These are phyloP conservation scores for Drosophila leontia DNA, from an alignment of 1,140 invertebrate species.

Conservation along the genomic window DNA sequence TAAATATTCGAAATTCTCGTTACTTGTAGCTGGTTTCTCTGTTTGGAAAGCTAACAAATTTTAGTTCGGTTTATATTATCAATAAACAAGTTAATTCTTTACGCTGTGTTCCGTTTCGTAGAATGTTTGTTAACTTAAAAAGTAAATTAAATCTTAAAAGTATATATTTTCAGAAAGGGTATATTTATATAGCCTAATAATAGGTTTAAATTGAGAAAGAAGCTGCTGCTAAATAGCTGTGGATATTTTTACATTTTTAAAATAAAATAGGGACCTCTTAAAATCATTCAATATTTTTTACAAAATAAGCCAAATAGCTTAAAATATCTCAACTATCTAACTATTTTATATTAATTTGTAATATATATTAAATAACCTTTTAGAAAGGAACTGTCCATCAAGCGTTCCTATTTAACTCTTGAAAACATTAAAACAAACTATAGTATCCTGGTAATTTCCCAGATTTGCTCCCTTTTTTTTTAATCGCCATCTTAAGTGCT, in stretches of 20 bases:
- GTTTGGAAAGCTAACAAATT: neutral
- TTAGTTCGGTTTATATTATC: neutral
- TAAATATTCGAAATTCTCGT: neutral
- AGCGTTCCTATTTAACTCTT: neutral
- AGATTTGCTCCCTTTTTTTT: neutral
- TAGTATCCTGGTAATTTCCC: neutral
- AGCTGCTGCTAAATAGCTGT: neutral
- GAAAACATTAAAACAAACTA: neutral
- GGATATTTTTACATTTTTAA: neutral
- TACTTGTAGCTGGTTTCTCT: neutral
- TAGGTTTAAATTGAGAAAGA: neutral
- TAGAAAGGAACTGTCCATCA: no score
- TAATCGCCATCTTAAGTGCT: neutral
- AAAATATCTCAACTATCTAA: neutral
- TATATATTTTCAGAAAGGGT: neutral
- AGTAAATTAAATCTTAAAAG: no score
- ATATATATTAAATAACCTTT: no score
- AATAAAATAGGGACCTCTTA: neutral
- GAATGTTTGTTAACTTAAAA: neutral
- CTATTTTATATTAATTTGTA: neutral
- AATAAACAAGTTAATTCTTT: neutral
- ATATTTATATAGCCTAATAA: neutral
- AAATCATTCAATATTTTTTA: no score
- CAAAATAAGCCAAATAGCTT: neutral
- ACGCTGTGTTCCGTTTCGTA: neutral